Evolutionary conservation across 2,888 invertebrate species (phyloP).

Genomic region (Melangyna quadrimaculata): DNA sequence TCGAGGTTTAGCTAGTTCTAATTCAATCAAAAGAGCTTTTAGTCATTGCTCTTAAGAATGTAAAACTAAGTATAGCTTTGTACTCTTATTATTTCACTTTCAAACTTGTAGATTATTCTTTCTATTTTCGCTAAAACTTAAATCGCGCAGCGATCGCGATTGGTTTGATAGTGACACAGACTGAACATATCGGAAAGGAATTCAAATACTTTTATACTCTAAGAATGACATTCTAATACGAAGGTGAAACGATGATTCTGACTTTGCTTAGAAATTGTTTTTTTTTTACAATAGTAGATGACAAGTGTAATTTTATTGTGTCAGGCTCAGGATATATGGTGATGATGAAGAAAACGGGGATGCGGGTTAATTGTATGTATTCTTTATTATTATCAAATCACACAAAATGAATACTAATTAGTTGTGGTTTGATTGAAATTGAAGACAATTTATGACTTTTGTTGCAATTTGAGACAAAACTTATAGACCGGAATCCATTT

Average conservation of each 20-base stretch:
- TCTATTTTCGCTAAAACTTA: conserved; percentile 20
- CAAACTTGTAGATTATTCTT: conserved; percentile 17
- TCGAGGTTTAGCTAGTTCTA: conserved; percentile 50
- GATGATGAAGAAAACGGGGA: conserved; percentile 44
- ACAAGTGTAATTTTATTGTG: conserved; percentile 50
- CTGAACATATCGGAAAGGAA: conserved; percentile 52
- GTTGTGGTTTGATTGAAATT: conserved; percentile 44
- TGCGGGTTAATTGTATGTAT: conserved; percentile 58
- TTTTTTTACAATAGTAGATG: conserved; percentile 27
- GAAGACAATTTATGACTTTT: conserved; percentile 60
- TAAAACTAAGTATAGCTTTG: conserved; percentile 55
- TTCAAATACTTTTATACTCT: conserved; percentile 68
- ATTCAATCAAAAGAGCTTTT: conserved; percentile 70
- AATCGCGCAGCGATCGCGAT: conserved; percentile 63
- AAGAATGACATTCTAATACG: conserved; percentile 52
- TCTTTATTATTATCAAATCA: background rate
- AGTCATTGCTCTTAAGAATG: conserved; percentile 53
- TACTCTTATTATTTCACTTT: background rate
- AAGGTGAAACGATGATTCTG: conserved; percentile 62
- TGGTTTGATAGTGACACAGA: conserved; percentile 59
- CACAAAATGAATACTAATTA: conserved; percentile 58
- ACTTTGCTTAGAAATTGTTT: conserved; percentile 29
- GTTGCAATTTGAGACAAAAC: conserved; percentile 28
- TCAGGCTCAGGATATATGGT: conserved; percentile 49
- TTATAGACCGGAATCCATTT: conserved; percentile 46